Conservation (phyloP, 2,888 invertebrate species). For the Diaphora mendica region DNA sequence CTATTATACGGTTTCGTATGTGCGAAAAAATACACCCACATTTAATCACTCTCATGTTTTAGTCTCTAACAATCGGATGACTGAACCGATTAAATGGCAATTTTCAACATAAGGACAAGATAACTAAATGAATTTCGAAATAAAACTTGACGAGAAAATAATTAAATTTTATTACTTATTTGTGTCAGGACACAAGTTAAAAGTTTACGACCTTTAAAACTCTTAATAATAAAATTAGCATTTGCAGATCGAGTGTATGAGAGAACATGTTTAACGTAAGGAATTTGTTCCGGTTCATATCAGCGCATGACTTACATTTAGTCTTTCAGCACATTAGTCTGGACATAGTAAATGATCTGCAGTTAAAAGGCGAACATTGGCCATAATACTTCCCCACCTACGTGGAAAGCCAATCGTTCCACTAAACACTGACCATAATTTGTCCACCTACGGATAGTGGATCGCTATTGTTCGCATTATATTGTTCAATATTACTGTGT, state of each 20-base stretch:
- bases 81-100: not conserved
- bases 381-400: constrained; percentile 44
- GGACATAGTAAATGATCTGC: constrained; percentile 12
- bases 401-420: constrained; percentile 34
- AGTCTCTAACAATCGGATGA: too few species aligned
- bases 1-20: not conserved
- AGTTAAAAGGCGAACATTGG: constrained; percentile 34
- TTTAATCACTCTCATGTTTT: too few species aligned
- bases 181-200: too few species aligned
- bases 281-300: not conserved
- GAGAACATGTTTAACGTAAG: not conserved
- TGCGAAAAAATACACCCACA: too few species aligned
- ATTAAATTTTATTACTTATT: too few species aligned
- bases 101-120: too few species aligned
- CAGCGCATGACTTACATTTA: not conserved
- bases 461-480: constrained; percentile 28
- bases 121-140: too few species aligned
- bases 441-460: constrained; percentile 41
- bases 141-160: too few species aligned
- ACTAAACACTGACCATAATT: constrained; percentile 48
- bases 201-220: too few species aligned
- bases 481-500: constrained; percentile 12
- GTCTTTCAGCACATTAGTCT: constrained; percentile 1
- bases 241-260: too few species aligned
- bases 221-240: too few species aligned